phyloP scores from a whole-genome alignment of 37 sponge, comb jelly and placozoan species.

The Bolinopsis microptera region DNA sequence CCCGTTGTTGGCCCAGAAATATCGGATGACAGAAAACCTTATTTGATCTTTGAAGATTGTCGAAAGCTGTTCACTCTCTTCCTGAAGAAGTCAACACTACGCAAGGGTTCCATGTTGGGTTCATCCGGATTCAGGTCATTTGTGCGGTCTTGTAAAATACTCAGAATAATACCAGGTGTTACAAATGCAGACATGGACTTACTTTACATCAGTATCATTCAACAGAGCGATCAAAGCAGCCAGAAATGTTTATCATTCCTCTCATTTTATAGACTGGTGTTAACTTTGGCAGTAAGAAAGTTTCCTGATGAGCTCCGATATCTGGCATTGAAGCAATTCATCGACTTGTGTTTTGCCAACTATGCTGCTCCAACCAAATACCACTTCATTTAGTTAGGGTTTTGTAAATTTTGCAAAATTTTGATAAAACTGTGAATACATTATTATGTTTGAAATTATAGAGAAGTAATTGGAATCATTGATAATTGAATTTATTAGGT shows the following conservation, averaged over 20 bases:
- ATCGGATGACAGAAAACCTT: not conserved
- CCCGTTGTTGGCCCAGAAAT: not conserved
- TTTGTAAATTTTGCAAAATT: not conserved
- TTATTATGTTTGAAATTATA: too few relatives aligned
- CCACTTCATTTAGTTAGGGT: not conserved
- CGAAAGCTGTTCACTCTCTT: conserved; percentile 6
- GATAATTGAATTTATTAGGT: too few relatives aligned
- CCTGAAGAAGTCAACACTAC: conserved; percentile 11
- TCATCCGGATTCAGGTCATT: conserved; percentile 25
- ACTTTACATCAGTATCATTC: conserved; percentile 20
- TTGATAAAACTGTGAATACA: too few relatives aligned
- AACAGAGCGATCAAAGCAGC: not conserved
- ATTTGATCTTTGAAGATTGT: conserved; percentile 53
- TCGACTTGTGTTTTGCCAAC: conserved; percentile 25
- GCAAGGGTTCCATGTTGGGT: conserved; percentile 43
- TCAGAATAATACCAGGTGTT: not conserved
- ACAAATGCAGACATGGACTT: conserved; percentile 56
- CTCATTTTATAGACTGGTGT: conserved; percentile 14
- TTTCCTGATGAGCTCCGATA: not conserved
- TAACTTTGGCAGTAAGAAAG: not conserved
- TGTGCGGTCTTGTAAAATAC: not conserved
- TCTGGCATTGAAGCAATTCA: not conserved
- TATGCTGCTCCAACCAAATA: not conserved
- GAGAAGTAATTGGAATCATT: too few relatives aligned
- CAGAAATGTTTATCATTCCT: conserved; percentile 38